These are phyloP conservation scores for Strix aluco DNA, from an alignment of 2,113 vertebrate species.

Conservation along the genomic window DNA sequence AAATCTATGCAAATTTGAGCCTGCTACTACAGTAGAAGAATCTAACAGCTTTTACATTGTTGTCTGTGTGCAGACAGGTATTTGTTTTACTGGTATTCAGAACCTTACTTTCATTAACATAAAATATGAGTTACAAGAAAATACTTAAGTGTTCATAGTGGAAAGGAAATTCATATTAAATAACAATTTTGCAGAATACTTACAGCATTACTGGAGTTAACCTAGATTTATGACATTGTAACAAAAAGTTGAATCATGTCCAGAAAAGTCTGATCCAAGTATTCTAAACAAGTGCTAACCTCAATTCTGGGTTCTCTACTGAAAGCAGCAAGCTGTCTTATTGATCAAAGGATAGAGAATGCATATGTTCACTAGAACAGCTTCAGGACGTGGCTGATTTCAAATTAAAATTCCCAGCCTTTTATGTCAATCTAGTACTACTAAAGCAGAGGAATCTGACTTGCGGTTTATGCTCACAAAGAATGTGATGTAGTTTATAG, in stretches of 20 bases:
- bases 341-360: background rate
- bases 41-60: background rate
- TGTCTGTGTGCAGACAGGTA: background rate
- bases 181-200: background rate
- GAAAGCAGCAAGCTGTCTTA: background rate
- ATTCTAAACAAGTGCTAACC: background rate
- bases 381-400: background rate
- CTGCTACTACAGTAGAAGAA: background rate
- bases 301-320: background rate
- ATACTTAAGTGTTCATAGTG: background rate
- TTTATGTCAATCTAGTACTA: background rate
- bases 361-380: background rate
- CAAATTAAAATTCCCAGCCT: background rate
- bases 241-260: background rate
- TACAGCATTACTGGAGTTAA: background rate
- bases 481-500: background rate
- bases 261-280: constrained; percentile 2
- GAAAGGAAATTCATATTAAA: background rate
- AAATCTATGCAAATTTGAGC: background rate
- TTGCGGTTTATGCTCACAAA: background rate
- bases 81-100: background rate
- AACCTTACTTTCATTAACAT: background rate
- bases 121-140: background rate
- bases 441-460: background rate
- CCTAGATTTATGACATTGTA: background rate